Percentiles rank a stretch among this genome's conserved stretches.
These are phyloP conservation scores for Apotomis betuletana DNA, from an alignment of 2,888 invertebrate species.

Conservation along the genomic window DNA sequence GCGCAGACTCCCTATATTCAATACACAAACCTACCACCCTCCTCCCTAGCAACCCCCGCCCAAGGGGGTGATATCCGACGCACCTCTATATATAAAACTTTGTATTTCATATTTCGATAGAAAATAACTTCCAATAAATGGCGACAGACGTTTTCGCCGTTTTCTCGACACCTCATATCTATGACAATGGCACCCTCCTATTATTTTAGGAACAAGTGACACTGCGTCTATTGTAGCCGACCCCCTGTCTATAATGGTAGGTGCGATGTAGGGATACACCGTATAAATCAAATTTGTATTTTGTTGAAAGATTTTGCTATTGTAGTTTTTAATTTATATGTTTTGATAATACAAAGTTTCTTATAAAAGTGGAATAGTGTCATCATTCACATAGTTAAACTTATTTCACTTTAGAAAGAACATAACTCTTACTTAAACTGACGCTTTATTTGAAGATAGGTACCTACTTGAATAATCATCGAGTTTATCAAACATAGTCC, in stretches of 20 bases:
- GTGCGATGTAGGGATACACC: conserved; percentile 16
- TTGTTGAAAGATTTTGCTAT: conserved; percentile 16
- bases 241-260: conserved; percentile 29
- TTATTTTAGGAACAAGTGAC: conserved; percentile 31
- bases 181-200: conserved; percentile 27
- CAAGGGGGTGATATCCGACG: neutral
- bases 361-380: neutral
- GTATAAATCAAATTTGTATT: conserved; percentile 27
- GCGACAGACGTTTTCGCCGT: conserved; percentile 33
- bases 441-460: no score
- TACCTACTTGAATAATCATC: no score
- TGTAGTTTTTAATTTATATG: conserved; percentile 22
- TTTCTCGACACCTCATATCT: conserved; percentile 29
- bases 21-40: conserved; percentile 10
- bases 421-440: no score
- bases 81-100: neutral
- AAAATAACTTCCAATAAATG: conserved; percentile 21
- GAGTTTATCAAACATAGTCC: no score
- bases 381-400: no score
- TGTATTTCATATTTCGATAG: conserved; percentile 33
- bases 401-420: no score
- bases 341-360: conserved; percentile 11
- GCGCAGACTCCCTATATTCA: conserved; percentile 2
- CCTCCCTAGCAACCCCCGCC: neutral
- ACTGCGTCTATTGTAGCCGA: conserved; percentile 1